phyloP scores from a whole-genome alignment of 2,113 vertebrate genomes.

The Coregonus clupeaformis region DNA sequence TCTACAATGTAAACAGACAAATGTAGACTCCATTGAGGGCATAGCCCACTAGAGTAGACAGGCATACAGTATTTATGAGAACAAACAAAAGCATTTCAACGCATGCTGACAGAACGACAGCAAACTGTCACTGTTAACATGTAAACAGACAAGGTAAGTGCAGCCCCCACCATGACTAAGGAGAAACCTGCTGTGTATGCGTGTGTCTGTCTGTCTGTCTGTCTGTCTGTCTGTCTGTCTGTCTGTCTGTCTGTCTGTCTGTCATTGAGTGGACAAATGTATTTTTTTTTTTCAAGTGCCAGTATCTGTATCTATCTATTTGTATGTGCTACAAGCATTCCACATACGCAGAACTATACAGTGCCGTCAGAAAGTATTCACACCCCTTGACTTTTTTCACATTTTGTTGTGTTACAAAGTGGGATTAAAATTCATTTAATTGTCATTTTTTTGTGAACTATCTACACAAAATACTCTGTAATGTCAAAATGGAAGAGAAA shows the following conservation, averaged over 20 bases:
- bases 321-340: background rate
- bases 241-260: background rate
- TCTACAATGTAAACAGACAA: too few relatives aligned
- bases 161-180: slow-evolving; percentile 19
- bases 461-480: too few relatives aligned
- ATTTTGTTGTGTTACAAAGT: too few relatives aligned
- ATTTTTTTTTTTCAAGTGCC: background rate
- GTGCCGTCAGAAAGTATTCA: too few relatives aligned
- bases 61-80: background rate
- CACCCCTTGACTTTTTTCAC: too few relatives aligned
- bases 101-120: slow-evolving; percentile 56
- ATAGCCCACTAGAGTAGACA: background rate
- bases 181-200: slow-evolving; percentile 53
- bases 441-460: too few relatives aligned
- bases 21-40: background rate
- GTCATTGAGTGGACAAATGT: slow-evolving; percentile 7
- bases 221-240: too few relatives aligned
- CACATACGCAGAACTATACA: background rate
- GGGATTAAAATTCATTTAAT: too few relatives aligned
- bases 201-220: background rate
- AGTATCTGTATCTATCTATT: background rate
- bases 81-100: slow-evolving; percentile 1
- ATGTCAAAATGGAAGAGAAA: too few relatives aligned
- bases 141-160: slow-evolving; percentile 71
- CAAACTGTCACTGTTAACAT: slow-evolving; percentile 58